Evolutionary conservation across 2,888 invertebrate genomes (phyloP).

Genomic region (Xanthorhoe designata): DNA sequence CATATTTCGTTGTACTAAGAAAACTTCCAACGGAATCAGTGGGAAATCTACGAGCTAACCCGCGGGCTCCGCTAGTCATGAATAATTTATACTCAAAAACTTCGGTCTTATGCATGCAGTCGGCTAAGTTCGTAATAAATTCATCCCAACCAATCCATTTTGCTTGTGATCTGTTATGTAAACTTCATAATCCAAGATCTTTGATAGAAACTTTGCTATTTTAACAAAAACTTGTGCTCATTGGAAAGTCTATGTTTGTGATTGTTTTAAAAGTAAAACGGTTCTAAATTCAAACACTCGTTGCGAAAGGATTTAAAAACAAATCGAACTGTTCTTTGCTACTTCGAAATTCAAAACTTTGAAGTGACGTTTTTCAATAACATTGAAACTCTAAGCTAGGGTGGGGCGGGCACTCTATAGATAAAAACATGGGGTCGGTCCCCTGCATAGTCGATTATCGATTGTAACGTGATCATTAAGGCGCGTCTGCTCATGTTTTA

Average conservation of each 20-base stretch:
- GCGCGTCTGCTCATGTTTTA: slow-evolving; percentile 47
- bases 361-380: slow-evolving; percentile 35
- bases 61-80: slow-evolving; percentile 50
- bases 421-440: slow-evolving; percentile 45
- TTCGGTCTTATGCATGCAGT: slow-evolving; percentile 50
- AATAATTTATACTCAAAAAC: slow-evolving; percentile 60
- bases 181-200: slow-evolving; percentile 42
- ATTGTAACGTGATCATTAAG: slow-evolving; percentile 59
- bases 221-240: slow-evolving; percentile 28
- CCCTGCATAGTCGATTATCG: slow-evolving; percentile 49
- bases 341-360: slow-evolving; percentile 33
- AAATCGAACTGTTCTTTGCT: slow-evolving; percentile 26
- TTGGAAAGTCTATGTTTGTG: slow-evolving; percentile 14
- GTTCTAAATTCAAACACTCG: slow-evolving; percentile 33
- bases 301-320: slow-evolving; percentile 31
- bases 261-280: slow-evolving; percentile 29
- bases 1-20: slow-evolving; percentile 45
- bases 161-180: slow-evolving; percentile 49
- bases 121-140: slow-evolving; percentile 60
- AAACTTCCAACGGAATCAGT: slow-evolving; percentile 43
- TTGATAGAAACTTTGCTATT: slow-evolving; percentile 31
- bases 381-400: slow-evolving; percentile 35
- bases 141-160: slow-evolving; percentile 56
- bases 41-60: slow-evolving; percentile 45
- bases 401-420: slow-evolving; percentile 42